Percentiles rank a stretch among this genome's conserved stretches.
These are phyloP conservation scores for Eristalis arbustorum DNA, from an alignment of 2,888 invertebrate species.

Conservation along the genomic window DNA sequence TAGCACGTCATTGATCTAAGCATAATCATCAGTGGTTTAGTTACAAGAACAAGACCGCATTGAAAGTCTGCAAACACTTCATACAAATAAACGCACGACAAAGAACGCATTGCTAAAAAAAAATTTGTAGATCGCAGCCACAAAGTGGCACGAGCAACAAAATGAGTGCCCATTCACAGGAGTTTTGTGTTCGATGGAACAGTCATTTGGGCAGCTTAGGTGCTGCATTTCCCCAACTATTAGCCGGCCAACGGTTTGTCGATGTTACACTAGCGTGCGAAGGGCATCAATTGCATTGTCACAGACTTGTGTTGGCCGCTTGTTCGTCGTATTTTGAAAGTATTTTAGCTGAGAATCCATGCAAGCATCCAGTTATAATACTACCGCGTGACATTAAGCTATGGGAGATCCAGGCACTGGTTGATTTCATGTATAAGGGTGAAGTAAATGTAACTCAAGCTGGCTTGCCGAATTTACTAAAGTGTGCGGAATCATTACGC, in stretches of 20 bases:
- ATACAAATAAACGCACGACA: not conserved
- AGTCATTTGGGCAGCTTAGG: slow-evolving; percentile 80
- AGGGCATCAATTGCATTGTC: slow-evolving; percentile 90
- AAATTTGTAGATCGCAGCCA: not conserved
- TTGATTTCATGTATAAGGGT: slow-evolving; percentile 95
- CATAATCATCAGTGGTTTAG: not conserved
- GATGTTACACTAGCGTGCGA: slow-evolving; percentile 95
- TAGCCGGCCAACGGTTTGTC: slow-evolving; percentile 84
- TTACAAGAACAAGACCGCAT: not conserved
- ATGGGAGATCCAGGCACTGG: slow-evolving; percentile 91
- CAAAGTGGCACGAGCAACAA: slow-evolving; percentile 55
- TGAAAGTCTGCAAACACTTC: not conserved
- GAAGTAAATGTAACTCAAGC: slow-evolving; percentile 94
- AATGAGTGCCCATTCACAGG: slow-evolving; percentile 75
- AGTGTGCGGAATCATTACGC: slow-evolving; percentile 91
- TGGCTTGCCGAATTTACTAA: slow-evolving; percentile 89
- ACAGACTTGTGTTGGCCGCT: slow-evolving; percentile 91
- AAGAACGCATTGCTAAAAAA: not conserved
- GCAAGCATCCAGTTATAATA: slow-evolving; percentile 90
- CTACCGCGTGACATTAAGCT: slow-evolving; percentile 91
- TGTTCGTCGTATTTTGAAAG: slow-evolving; percentile 92
- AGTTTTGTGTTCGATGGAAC: slow-evolving; percentile 80
- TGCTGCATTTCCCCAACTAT: slow-evolving; percentile 79
- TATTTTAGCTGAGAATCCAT: slow-evolving; percentile 89
- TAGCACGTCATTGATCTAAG: too few species aligned